These are phyloP conservation scores for Mesochorus sp. DNA, from an alignment of 2,888 invertebrate species.

Conservation along the genomic window DNA sequence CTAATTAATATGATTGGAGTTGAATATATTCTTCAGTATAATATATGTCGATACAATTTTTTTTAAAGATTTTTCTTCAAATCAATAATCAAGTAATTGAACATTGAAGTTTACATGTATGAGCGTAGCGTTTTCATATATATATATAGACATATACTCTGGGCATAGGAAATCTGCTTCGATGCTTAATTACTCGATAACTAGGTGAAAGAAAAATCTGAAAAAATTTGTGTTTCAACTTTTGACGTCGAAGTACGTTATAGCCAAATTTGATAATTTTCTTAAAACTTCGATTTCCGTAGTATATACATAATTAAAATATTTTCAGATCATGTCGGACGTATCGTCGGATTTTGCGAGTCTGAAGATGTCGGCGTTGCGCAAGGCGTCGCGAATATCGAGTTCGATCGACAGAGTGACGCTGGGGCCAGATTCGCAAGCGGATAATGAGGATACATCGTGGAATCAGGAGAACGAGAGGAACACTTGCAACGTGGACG, in stretches of 20 bases:
- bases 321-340: slow-evolving; percentile 68
- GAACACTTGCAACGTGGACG: slow-evolving; percentile 66
- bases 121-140: too few species aligned
- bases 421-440: slow-evolving; percentile 82
- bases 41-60: too few species aligned
- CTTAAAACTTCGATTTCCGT: not conserved
- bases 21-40: too few species aligned
- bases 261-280: slow-evolving; percentile 11
- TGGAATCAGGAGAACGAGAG: slow-evolving; percentile 71
- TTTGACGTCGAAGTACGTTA: slow-evolving; percentile 23
- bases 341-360: slow-evolving; percentile 81
- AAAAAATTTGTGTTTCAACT: too few species aligned
- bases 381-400: slow-evolving; percentile 84
- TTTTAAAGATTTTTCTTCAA: too few species aligned
- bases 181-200: too few species aligned
- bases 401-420: slow-evolving; percentile 83
- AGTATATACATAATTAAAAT: not conserved
- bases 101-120: too few species aligned
- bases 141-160: too few species aligned
- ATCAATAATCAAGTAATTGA: too few species aligned
- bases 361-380: slow-evolving; percentile 85
- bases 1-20: too few species aligned
- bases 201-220: too few species aligned
- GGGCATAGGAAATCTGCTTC: too few species aligned
- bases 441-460: slow-evolving; percentile 64